Evolutionary conservation across 2,797 vertebrate species (phyloP), one percentile per base, ranked within the genome.

Genomic region (Typhlichthys subterraneus): DNA sequence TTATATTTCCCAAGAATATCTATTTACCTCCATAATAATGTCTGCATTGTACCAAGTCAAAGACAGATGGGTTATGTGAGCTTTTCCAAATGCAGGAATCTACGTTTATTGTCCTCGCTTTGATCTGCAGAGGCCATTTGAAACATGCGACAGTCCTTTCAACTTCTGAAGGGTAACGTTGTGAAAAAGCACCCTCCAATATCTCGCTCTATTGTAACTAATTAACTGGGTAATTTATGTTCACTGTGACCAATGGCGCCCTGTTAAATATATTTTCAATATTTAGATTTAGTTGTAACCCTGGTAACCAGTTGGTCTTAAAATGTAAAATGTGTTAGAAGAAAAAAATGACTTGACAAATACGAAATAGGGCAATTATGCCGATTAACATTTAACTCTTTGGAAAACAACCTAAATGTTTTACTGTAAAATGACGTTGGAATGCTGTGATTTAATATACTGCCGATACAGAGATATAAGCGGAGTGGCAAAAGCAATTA

Each of bases 401-500:
- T 5, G 47, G 12, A 48, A 14, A 48, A 48, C 47, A 48, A 12
- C 12, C 1, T 5, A 48, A 12, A 48, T 12, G 12, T 48, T 12
- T 48, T 48, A 12, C 12, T 14, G 47, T 48, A 29, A 29, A 29
- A 29, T 29, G 4, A 29, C 23, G 0, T 29, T 29, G 23, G 23
- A 4, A 29, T 29, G 23, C 23, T 29, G 23, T 29, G 23, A 29
- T 29, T 29, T 29, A 29, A 29, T 29, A 29, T 29, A 29, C 4
- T 4, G 23, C 4, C 23, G 4, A 29, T 29, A 29, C 73, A 69
- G 63, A 74, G 75, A 81, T 75, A 67, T 62, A 80, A 80, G 74
- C 12, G 10, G 15, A 55, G 66, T 76, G 85, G 81, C 83, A 87
- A 82, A 89, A 85, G 69, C 83, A 62, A 82, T 85, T 82, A 81